phyloP scores from a whole-genome alignment of 2,888 invertebrate genomes.

The Dasypogon diadema region DNA sequence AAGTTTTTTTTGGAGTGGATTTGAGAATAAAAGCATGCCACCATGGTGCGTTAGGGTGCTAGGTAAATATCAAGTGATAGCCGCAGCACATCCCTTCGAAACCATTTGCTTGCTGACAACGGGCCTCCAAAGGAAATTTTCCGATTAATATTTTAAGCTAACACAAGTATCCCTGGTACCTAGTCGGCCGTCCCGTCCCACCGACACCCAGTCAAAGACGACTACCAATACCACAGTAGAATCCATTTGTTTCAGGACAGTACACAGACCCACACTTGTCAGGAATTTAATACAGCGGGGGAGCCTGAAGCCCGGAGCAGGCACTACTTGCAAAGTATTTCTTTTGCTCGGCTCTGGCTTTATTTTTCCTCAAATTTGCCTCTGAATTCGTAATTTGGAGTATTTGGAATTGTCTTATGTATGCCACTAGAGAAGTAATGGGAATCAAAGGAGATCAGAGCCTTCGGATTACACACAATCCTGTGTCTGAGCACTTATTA shows the following conservation, averaged over 20 bases:
- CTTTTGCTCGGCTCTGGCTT: not conserved
- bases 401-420: conserved; percentile 9
- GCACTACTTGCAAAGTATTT: not conserved
- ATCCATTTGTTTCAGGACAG: not conserved
- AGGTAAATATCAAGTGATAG: not conserved
- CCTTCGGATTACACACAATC: not conserved
- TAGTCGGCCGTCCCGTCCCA: not conserved
- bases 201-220: not conserved
- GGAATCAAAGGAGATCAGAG: conserved; percentile 8
- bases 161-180: not conserved
- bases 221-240: not conserved
- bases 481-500: conserved; percentile 2
- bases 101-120: not conserved
- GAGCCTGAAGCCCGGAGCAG: not conserved
- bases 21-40: not conserved
- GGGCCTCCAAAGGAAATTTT: not conserved
- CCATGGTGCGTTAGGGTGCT: not conserved
- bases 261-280: not conserved
- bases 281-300: not conserved
- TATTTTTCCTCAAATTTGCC: no score
- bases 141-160: not conserved
- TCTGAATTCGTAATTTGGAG: conserved; percentile 2
- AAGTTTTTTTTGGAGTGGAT: not conserved
- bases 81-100: not conserved
- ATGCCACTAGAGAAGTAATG: not conserved